Conservation (phyloP, 2,797 vertebrate genomes). For the Chromis chromis region DNA sequence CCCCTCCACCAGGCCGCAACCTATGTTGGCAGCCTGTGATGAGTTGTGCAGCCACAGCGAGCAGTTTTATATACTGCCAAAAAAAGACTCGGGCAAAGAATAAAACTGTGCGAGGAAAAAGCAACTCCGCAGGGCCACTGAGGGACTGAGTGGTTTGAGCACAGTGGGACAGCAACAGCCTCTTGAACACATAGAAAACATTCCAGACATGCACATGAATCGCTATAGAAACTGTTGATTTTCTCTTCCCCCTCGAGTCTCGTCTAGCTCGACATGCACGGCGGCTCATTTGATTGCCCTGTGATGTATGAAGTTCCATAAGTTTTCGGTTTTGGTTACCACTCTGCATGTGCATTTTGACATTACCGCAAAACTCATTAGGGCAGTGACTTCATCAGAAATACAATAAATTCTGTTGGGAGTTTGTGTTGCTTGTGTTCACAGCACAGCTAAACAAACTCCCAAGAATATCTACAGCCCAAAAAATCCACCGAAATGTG, state of each 20-base stretch:
- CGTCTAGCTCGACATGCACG: slow-evolving; percentile 14
- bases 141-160: slow-evolving; percentile 46
- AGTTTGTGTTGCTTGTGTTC: too few relatives aligned
- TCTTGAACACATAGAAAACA: slow-evolving; percentile 33
- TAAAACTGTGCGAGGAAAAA: slow-evolving; percentile 51
- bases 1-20: slow-evolving; percentile 43
- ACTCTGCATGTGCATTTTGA: not conserved
- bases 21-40: slow-evolving; percentile 46
- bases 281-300: slow-evolving; percentile 19
- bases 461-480: too few relatives aligned
- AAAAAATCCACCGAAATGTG: too few relatives aligned
- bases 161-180: slow-evolving; percentile 39
- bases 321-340: slow-evolving; percentile 1
- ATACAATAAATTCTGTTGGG: too few relatives aligned
- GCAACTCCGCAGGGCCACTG: slow-evolving; percentile 33
- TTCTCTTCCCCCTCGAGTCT: slow-evolving; percentile 15
- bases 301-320: not conserved
- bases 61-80: slow-evolving; percentile 55
- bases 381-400: not conserved
- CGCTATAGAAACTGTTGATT: slow-evolving; percentile 54
- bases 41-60: slow-evolving; percentile 55
- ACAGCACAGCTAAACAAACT: too few relatives aligned
- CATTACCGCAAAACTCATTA: not conserved
- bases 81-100: slow-evolving; percentile 38
- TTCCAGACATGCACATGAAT: slow-evolving; percentile 53